Percentiles rank a stretch among this genome's conserved stretches.
Conservation (phyloP, 2,797 vertebrate genomes). For the Peromyscus nudipes region DNA sequence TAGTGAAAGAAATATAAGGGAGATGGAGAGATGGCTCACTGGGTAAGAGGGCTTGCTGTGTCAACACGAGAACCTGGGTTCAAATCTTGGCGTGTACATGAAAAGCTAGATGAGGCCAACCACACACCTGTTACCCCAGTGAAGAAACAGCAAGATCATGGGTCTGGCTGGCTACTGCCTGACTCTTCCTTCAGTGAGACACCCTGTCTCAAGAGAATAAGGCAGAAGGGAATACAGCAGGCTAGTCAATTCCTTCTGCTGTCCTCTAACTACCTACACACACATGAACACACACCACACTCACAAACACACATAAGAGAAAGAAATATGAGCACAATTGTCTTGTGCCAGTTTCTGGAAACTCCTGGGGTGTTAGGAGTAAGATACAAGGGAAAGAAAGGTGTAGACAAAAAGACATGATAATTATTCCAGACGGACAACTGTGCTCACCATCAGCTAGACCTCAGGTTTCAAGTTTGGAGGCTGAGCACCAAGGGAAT, state of each 20-base stretch:
- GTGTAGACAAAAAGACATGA: not conserved
- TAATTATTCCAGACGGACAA: not conserved
- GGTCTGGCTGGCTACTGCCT: not conserved
- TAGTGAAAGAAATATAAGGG: not conserved
- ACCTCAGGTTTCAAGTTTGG: not conserved
- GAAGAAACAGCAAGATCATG: not conserved
- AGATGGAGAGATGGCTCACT: not conserved
- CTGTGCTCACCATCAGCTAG: not conserved
- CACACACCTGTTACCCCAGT: not conserved
- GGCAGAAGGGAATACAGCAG: not conserved
- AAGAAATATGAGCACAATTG: not conserved
- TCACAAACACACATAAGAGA: not conserved
- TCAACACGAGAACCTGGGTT: not conserved
- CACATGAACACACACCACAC: not conserved
- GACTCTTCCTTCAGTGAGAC: not conserved
- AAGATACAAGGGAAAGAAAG: not conserved
- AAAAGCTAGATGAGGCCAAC: not conserved
- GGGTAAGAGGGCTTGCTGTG: not conserved
- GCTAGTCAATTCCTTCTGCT: not conserved
- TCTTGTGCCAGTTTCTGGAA: not conserved
- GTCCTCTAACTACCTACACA: not conserved
- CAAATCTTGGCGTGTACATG: not conserved
- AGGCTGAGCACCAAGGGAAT: not conserved
- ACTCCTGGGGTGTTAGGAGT: no score
- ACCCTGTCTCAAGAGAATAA: not conserved